phyloP scores from a whole-genome alignment of 1,140 invertebrate species.

The Heliconius melpomene region DNA sequence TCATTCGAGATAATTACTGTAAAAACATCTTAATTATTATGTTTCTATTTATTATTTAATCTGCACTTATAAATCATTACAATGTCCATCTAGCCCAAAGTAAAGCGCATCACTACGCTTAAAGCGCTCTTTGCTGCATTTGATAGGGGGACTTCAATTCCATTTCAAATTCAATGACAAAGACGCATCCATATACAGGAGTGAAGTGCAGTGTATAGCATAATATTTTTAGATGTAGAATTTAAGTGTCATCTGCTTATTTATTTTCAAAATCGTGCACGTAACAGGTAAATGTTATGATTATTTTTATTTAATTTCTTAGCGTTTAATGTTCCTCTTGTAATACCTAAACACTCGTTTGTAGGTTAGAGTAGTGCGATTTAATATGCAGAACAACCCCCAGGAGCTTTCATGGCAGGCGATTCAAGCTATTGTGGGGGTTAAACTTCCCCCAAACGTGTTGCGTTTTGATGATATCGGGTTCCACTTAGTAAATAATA shows the following conservation, averaged over 20 bases:
- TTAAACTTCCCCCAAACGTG: constrained; percentile 79
- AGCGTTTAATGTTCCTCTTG: constrained; percentile 48
- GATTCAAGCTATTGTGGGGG: constrained; percentile 81
- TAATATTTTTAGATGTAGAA: constrained; percentile 83
- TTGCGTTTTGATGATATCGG: constrained; percentile 80
- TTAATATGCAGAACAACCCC: constrained; percentile 81
- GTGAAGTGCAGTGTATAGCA: constrained; percentile 70
- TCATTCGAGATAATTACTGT: background rate
- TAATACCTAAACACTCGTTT: constrained; percentile 77
- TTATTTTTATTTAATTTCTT: constrained; percentile 48
- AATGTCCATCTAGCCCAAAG: background rate
- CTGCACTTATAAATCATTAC: background rate
- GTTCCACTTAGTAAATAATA: constrained; percentile 76
- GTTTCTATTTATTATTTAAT: background rate
- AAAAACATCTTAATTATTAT: background rate
- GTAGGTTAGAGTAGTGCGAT: constrained; percentile 81
- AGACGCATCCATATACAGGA: constrained; percentile 62
- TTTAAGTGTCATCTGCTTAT: constrained; percentile 77
- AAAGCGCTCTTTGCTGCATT: constrained; percentile 34
- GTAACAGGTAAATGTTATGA: constrained; percentile 71
- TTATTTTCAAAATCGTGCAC: constrained; percentile 67
- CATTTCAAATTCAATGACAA: constrained; percentile 56
- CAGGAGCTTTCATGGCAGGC: constrained; percentile 82
- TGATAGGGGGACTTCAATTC: constrained; percentile 38
- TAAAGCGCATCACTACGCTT: constrained; percentile 18